A percentile compares a stretch with the other conserved stretches of the same genome.
phyloP scores from a whole-genome alignment of 1,140 invertebrate genomes.

The Micrasema minimum region DNA sequence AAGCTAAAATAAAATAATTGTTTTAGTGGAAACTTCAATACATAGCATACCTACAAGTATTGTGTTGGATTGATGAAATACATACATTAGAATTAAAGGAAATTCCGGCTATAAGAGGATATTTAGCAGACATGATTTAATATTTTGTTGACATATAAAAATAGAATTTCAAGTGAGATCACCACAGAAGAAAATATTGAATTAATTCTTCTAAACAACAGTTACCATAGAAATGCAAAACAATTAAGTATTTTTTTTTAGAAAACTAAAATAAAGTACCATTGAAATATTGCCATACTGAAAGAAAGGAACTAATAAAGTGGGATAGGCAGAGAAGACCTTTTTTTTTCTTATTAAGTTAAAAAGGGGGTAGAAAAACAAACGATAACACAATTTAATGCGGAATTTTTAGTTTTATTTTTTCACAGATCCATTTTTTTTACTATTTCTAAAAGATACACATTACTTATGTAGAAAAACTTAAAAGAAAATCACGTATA shows the following conservation, averaged over 20 bases:
- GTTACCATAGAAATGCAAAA: constrained; percentile 1
- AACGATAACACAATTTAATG: too few species aligned
- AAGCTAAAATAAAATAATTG: constrained; percentile 34
- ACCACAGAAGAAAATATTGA: not conserved
- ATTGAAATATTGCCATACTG: too few species aligned
- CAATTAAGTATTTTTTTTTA: not conserved
- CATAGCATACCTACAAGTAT: not conserved
- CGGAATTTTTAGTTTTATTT: too few species aligned
- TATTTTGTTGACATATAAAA: constrained; percentile 1
- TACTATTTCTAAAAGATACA: too few species aligned
- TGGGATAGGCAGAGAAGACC: too few species aligned
- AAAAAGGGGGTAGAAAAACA: too few species aligned
- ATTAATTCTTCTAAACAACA: not conserved
- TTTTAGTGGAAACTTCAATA: not conserved
- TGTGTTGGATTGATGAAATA: not conserved
- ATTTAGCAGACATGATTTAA: constrained; percentile 22
- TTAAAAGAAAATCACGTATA: too few species aligned
- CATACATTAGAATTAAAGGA: constrained; percentile 39
- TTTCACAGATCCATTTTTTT: too few species aligned
- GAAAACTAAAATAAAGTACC: too few species aligned
- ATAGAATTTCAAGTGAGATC: constrained; percentile 8
- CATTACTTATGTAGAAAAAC: too few species aligned
- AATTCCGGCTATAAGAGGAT: constrained; percentile 43
- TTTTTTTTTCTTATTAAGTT: too few species aligned
- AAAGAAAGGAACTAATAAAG: too few species aligned